Base-by-base conservation (phyloP, 1,140 invertebrate species). In the Drosophila ohnishii region DNA sequence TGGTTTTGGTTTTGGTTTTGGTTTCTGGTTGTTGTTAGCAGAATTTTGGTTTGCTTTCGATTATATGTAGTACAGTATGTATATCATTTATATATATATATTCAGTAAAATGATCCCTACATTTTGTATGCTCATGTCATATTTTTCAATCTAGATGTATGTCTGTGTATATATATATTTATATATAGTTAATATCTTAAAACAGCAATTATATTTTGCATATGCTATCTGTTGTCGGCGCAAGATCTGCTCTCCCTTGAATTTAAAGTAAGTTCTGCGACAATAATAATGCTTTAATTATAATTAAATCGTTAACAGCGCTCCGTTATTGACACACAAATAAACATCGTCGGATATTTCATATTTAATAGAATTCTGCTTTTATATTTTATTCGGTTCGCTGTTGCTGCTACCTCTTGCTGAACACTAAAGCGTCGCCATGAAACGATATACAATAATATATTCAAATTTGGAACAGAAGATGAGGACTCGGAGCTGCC, bases 21-120 rank as follows among this genome's bases (percentile, higher is more conserved):
- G 76, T 64, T 75, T 60, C 65, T 59, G 25, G 40, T 72, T 63
- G n/a, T 48, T 50, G 62, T 53, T 74, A 81, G 77, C 82, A 74
- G 82, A 86, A 69, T 73, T 76, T 81, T 37, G 51, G 51, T 55
- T 70, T 47, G 40, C 14, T 75, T 74, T 60, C 72, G 73, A 88
- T 79, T 86, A 86, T 78, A 86, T 85, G 72, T 75, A 78, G 66
- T 75, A 85, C 58, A 81, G 70, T 66, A 77, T 64, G 66, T 59
- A 70, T 74, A 74, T 67, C 42, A 75, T 19, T 19, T 75, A 71
- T 78, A 73, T 59, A 73, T 50, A 69, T 66, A 75, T 76, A 74
- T 86, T 88, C 81, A 83, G 82, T 90, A 88, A 89, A 90, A 86
- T 90, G 88, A 83, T 90, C 84, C 84, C 84, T 90, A 90, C 88